A percentile compares a stretch with the other conserved stretches of the same genome.
Conservation (phyloP, 64 coral and sea anemone species). For the Montipora cactus region DNA sequence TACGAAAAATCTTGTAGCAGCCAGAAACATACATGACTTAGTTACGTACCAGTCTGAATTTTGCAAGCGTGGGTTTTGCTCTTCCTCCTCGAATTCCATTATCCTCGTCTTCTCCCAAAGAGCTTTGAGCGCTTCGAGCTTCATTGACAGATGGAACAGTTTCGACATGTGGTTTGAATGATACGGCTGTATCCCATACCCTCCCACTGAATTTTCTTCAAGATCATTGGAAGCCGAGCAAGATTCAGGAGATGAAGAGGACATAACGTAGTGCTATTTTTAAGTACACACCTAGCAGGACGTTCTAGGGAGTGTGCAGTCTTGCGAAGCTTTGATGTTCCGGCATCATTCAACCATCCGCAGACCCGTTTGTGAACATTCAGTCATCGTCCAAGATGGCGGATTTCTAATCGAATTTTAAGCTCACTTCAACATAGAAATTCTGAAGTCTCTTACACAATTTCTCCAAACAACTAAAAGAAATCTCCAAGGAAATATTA, state of each 20-base stretch:
- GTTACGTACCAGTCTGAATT: not conserved
- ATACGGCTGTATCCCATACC: not conserved
- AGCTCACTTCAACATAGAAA: not conserved
- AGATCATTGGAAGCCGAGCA: not conserved
- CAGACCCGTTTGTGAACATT: not conserved
- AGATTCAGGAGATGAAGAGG: not conserved
- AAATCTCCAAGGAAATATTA: not conserved
- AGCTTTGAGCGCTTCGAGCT: not conserved
- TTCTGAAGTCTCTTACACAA: not conserved
- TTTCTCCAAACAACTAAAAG: not conserved
- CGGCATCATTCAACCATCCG: not conserved
- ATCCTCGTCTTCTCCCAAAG: not conserved
- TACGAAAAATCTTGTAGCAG: not conserved
- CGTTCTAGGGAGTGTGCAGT: not conserved
- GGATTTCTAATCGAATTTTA: not conserved
- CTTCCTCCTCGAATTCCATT: not conserved
- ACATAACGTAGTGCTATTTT: not conserved
- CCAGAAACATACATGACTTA: constrained; percentile 24
- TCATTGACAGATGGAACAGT: not conserved
- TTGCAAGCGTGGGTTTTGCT: not conserved
- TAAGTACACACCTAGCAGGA: not conserved
- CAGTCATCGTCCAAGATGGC: not conserved
- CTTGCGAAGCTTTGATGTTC: not conserved
- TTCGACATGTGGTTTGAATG: not conserved
- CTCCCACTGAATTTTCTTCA: not conserved